A percentile compares a stretch with the other conserved stretches of the same genome.
phyloP scores from a whole-genome alignment of 37 sponge, comb jelly and placozoan genomes.

The Halisarca cf. caerulea region DNA sequence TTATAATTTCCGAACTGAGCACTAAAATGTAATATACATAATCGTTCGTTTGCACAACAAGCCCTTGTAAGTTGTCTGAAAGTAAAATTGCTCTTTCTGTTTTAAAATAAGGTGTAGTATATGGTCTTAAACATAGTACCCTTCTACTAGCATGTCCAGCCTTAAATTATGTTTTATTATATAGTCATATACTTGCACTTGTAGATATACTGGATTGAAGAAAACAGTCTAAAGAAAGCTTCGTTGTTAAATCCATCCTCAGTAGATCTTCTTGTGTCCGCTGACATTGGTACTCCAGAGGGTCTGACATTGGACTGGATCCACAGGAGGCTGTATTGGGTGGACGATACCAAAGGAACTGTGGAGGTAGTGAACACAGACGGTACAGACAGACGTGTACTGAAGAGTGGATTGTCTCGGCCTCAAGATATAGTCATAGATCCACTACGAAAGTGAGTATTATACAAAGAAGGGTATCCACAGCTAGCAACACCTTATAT shows the following conservation, averaged over 20 bases:
- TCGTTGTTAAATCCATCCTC: constrained; percentile 9
- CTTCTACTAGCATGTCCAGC: too few species aligned
- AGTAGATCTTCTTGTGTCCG: constrained; percentile 2
- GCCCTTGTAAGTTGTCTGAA: too few species aligned
- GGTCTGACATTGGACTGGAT: constrained; percentile 13
- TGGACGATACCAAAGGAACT: background rate
- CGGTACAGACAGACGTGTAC: background rate
- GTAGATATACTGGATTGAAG: constrained; percentile 35
- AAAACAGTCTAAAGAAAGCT: background rate
- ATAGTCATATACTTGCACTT: background rate
- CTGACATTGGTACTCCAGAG: background rate
- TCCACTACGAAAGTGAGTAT: background rate
- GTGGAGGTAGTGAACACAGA: constrained; percentile 11
- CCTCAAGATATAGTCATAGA: background rate
- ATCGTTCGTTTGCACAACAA: too few species aligned
- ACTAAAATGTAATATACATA: too few species aligned
- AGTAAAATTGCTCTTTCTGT: too few species aligned
- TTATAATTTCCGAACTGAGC: too few species aligned
- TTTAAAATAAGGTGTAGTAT: too few species aligned
- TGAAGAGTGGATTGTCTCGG: background rate
- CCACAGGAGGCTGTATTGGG: background rate
- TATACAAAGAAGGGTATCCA: too few species aligned
- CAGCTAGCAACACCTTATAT: too few species aligned
- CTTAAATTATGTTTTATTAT: too few species aligned
- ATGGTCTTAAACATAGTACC: too few species aligned